These are phyloP conservation scores for Ancistrus triradiatus DNA, from an alignment of 2,113 vertebrate genomes.

Conservation along the genomic window DNA sequence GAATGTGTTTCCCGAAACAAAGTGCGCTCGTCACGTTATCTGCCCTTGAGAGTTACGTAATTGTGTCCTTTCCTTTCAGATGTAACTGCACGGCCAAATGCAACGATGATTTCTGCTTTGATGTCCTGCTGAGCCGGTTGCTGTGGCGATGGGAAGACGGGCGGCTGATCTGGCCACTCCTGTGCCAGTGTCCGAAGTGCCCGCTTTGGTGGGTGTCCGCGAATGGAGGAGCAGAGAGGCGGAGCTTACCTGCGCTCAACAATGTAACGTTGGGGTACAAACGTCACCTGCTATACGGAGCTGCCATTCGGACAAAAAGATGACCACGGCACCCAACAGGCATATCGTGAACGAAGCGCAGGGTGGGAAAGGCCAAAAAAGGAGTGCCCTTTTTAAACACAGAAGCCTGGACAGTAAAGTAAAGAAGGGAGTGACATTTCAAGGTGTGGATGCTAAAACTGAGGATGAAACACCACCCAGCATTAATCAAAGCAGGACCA, in stretches of 20 bases:
- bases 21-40: constrained; percentile 17
- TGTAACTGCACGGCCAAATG: constrained; percentile 47
- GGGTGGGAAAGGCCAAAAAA: constrained; percentile 54
- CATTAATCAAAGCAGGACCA: constrained; percentile 39
- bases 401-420: constrained; percentile 60
- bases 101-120: constrained; percentile 24
- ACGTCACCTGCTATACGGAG: constrained; percentile 63
- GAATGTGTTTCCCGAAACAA: constrained; percentile 15
- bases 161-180: constrained; percentile 66
- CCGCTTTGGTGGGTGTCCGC: constrained; percentile 62
- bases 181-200: constrained; percentile 66
- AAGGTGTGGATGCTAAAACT: constrained; percentile 54
- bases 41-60: constrained; percentile 31
- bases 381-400: constrained; percentile 60
- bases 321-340: constrained; percentile 44
- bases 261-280: constrained; percentile 67
- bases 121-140: constrained; percentile 31
- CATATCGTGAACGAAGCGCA: constrained; percentile 47
- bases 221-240: constrained; percentile 60
- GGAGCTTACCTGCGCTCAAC: constrained; percentile 57
- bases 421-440: constrained; percentile 72
- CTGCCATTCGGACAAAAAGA: constrained; percentile 45
- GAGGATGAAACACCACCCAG: constrained; percentile 58
- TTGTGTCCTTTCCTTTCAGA: constrained; percentile 53
- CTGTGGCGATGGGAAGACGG: constrained; percentile 66